Base-by-base conservation (phyloP, 1,140 invertebrate species). In the Coboldia fuscipes region DNA sequence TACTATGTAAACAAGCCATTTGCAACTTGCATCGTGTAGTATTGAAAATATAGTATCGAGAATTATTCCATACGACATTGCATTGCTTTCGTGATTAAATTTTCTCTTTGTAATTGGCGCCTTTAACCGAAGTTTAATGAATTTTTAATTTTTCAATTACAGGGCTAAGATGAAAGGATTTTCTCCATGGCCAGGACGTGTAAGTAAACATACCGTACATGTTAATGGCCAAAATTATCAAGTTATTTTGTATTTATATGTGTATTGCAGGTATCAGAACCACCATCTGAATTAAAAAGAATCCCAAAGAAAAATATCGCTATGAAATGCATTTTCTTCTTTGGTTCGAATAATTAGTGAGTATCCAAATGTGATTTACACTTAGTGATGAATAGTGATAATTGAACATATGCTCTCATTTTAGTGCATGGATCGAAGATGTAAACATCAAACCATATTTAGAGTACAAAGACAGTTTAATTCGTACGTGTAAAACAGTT, bases 81-180 rank as follows among this genome's bases (percentile, higher is more conserved):
- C n/a, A n/a, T n/a, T n/a, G n/a, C n/a, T n/a, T n/a, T n/a, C n/a
- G n/a, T n/a, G n/a, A n/a, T n/a, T n/a, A n/a, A n/a, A n/a, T n/a
- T n/a, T n/a, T n/a, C n/a, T n/a, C n/a, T n/a, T n/a, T n/a, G n/a
- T n/a, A n/a, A n/a, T n/a, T n/a, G n/a, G n/a, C n/a, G n/a, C n/a
- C n/a, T n/a, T n/a, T n/a, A n/a, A n/a, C n/a, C n/a, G n/a, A n/a
- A n/a, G n/a, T n/a, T n/a, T 3, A 27, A 27, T 5, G 14, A 27
- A 27, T 27, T 10, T 3, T 42, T 44, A 42, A 47, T 31, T 54
- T 56, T 45, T 63, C 57, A 56, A 55, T 79, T 79, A 50, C 65
- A 88, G 84, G 84, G 84, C 84, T 15, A 88, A 88, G 68, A 89
- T 89, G 83, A 89, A 88, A 65, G 81, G 83, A 47, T 92, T 84